These are phyloP conservation scores for Drosophila biarmipes DNA, from an alignment of 1,140 invertebrate species.

Conservation along the genomic window DNA sequence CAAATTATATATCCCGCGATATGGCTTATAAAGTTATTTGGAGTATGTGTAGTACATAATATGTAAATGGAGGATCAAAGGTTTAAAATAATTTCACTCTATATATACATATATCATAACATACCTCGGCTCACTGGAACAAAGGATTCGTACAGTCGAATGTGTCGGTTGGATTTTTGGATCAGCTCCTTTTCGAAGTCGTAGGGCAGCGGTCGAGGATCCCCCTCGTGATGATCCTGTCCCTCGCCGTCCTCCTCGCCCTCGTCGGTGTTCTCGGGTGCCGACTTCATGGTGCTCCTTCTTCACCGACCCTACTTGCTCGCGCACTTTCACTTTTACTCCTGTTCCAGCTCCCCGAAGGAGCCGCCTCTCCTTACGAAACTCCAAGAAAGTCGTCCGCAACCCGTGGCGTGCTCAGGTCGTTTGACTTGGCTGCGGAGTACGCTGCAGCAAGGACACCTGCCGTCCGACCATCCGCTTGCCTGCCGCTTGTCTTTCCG, in stretches of 20 bases:
- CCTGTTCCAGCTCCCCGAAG: conserved; percentile 8
- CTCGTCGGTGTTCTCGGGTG: conserved; percentile 18
- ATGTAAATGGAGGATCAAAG: too few species aligned
- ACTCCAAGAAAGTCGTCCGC: conserved; percentile 36
- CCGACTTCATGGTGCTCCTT: conserved; percentile 42
- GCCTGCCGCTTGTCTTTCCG: conserved; percentile 23
- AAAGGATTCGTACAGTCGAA: conserved; percentile 55
- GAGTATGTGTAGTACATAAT: too few species aligned
- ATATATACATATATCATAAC: too few species aligned
- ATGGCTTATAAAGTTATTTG: too few species aligned
- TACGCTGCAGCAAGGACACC: conserved; percentile 57
- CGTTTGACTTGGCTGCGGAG: conserved; percentile 51
- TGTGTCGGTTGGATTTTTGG: conserved; percentile 64
- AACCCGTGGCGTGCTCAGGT: conserved; percentile 49
- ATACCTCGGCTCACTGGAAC: conserved; percentile 60
- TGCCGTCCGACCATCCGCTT: conserved; percentile 20
- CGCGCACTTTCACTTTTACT: conserved; percentile 13
- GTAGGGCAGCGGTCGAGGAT: conserved; percentile 70
- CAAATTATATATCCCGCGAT: neutral
- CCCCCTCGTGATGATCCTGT: conserved; percentile 60
- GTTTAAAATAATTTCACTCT: too few species aligned
- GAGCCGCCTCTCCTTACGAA: conserved; percentile 6
- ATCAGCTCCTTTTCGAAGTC: conserved; percentile 79
- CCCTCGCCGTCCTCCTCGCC: conserved; percentile 48
- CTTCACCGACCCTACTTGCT: neutral